Percentiles rank a stretch among this genome's conserved stretches.
These are phyloP conservation scores for Cynopterus brachyotis DNA, from an alignment of 2,113 vertebrate genomes.

Conservation along the genomic window DNA sequence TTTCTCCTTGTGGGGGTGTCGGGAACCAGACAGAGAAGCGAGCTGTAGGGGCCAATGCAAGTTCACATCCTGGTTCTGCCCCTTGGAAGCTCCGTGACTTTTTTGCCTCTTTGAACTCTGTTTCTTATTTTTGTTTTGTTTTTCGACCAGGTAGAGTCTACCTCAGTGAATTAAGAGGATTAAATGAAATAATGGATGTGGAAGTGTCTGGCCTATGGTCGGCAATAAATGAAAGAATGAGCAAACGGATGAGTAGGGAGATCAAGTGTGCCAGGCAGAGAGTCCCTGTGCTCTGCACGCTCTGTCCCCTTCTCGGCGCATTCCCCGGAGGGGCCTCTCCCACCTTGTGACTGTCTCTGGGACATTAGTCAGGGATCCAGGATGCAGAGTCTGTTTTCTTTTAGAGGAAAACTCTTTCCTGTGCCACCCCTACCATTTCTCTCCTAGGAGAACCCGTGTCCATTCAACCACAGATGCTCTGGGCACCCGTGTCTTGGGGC, in stretches of 20 bases:
- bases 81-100: background rate
- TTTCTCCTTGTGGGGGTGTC: background rate
- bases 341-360: background rate
- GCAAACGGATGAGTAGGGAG: background rate
- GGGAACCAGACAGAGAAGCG: background rate
- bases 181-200: background rate
- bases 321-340: background rate
- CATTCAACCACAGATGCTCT: background rate
- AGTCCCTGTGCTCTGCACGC: background rate
- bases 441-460: background rate
- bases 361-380: background rate
- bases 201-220: background rate
- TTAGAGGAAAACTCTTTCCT: background rate
- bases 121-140: background rate
- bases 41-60: background rate
- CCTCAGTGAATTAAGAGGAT: background rate
- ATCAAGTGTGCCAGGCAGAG: background rate
- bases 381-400: background rate
- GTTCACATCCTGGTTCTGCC: background rate
- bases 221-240: background rate
- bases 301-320: background rate
- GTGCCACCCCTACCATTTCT: background rate
- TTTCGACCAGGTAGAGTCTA: background rate
- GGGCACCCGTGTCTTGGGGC: background rate
- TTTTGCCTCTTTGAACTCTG: background rate